Evolutionary conservation across 35 echinoderm and acorn worm genomes (phyloP).

Genomic region (Lytechinus pictus): DNA sequence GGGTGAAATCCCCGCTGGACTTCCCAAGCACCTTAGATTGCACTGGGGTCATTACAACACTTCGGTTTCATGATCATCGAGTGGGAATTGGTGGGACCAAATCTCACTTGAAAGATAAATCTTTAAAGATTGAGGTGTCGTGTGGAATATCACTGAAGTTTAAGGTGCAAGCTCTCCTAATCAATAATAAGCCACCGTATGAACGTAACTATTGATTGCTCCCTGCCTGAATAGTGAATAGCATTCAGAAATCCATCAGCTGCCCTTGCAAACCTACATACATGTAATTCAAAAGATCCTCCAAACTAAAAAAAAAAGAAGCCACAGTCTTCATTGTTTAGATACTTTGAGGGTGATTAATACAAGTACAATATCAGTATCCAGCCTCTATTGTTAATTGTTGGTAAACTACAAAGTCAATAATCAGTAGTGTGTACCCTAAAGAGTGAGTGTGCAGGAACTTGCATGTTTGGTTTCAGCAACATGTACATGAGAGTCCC

Average conservation of each 20-base stretch:
- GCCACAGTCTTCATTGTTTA: neutral
- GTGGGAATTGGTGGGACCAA: no score
- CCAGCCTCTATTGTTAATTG: neutral
- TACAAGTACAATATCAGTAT: neutral
- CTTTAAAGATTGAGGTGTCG: no score
- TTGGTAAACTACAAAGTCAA: constrained; percentile 2
- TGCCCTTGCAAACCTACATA: neutral
- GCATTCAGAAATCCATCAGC: neutral
- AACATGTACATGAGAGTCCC: no score
- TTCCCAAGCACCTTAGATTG: no score
- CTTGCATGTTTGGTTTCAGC: no score
- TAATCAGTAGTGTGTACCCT: neutral
- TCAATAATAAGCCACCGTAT: no score
- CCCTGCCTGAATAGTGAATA: neutral
- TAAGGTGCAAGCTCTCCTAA: no score
- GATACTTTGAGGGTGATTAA: neutral
- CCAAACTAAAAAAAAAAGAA: neutral
- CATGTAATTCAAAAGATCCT: neutral
- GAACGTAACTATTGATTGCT: neutral
- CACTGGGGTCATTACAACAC: no score
- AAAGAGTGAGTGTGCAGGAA: neutral
- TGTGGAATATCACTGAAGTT: no score
- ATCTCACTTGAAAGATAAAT: no score
- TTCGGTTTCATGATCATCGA: no score
- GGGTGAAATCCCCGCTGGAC: no score